Evolutionary conservation across 1,140 invertebrate species (phyloP).

Genomic region (Drosophila miranda): DNA sequence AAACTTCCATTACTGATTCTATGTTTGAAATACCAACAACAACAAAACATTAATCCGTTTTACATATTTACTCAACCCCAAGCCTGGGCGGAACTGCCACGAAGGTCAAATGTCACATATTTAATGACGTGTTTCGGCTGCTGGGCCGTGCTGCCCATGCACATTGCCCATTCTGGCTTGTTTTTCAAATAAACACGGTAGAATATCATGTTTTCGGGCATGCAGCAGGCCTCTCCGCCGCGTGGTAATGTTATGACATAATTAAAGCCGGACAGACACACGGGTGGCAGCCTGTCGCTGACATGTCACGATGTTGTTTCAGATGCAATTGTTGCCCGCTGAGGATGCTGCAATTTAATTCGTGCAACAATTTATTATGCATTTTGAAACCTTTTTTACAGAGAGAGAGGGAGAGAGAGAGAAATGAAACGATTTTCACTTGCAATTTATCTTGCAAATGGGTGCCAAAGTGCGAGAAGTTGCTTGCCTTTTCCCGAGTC

Average conservation of each 20-base stretch:
- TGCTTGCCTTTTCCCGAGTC: constrained; percentile 7
- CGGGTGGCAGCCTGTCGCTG: constrained; percentile 30
- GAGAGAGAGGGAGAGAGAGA: neutral
- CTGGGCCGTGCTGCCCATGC: constrained; percentile 8
- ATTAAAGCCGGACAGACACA: constrained; percentile 54
- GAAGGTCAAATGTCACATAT: neutral
- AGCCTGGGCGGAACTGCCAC: neutral
- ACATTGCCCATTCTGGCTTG: constrained; percentile 31
- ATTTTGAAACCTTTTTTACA: constrained; percentile 5
- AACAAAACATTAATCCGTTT: too few relatives aligned
- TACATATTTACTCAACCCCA: too few relatives aligned
- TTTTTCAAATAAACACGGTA: constrained; percentile 32
- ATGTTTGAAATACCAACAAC: too few relatives aligned
- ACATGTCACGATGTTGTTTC: constrained; percentile 40
- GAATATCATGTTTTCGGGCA: constrained; percentile 22
- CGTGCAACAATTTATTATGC: constrained; percentile 15
- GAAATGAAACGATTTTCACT: constrained; percentile 28
- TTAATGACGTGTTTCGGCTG: constrained; percentile 15
- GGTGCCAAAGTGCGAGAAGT: constrained; percentile 30
- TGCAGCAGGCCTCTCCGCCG: neutral
- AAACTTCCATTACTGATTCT: too few relatives aligned
- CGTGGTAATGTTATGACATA: constrained; percentile 50
- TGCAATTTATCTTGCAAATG: constrained; percentile 42
- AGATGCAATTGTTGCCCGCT: constrained; percentile 7
- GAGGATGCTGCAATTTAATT: constrained; percentile 30